Evolutionary conservation across 2,797 vertebrate species (phyloP), one percentile per base, ranked within the genome.

Genomic region (Etheostoma nigrum): DNA sequence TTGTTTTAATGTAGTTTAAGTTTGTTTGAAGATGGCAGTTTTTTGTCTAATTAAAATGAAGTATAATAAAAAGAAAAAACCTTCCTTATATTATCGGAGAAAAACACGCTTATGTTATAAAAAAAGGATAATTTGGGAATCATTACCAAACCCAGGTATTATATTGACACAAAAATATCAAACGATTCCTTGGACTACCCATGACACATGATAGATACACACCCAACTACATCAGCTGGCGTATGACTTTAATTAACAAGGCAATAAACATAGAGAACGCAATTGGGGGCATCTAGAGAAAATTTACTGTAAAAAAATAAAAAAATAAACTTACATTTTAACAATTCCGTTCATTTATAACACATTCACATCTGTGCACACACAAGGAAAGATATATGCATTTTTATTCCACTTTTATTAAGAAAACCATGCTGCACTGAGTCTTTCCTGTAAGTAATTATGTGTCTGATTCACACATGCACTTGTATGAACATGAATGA

Each of bases 401-500:
- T 59, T 21, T 9, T 33, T 11, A n/a, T 45, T 15, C 8, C 15
- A 65, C 36, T 49, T 44, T 44, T 9, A 60, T 23, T 5, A 13
- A 4, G n/a, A 52, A n/a, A 65, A 48, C 23, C 15, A 49, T 14
- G n/a, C 14, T 27, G 25, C 18, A 13, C n/a, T 18, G 30, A 66
- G 42, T 5, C 19, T 63, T 59, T 21, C 60, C 23, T 71, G 73
- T 59, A 72, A 80, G 63, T 15, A 27, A 57, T 36, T 73, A 48
- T 79, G 42, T 12, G 72, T 79, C 47, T 69, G 72, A 74, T 72
- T 62, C 67, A 49, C 73, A 59, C 79, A 70, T 14, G 59, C 2
- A 5, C 81, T 83, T 72, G 48, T 74, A 64, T 67, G 81, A 88
- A 88, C 87, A 89, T 48, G 33, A 88, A 87, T 47, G 69, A 80